Conservation (phyloP, 2,113 vertebrate species). For the Nicator chloris region DNA sequence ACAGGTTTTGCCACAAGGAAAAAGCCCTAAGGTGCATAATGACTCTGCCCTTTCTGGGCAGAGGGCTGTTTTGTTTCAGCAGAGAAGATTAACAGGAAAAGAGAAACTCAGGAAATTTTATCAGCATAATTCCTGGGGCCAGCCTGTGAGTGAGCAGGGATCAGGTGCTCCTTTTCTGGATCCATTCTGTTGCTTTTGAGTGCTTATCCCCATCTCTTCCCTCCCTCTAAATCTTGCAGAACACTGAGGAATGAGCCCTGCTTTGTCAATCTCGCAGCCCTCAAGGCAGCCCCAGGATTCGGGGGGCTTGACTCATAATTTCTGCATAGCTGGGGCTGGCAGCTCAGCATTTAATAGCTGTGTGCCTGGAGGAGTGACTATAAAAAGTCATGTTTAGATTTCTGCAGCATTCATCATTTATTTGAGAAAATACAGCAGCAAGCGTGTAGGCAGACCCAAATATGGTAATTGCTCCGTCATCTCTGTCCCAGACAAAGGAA, state of each 20-base stretch:
- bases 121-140: not conserved
- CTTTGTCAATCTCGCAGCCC: not conserved
- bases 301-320: not conserved
- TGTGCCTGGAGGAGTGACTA: not conserved
- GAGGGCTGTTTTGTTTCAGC: not conserved
- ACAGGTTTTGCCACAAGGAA: not conserved
- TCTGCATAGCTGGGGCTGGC: not conserved
- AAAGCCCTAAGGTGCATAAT: not conserved
- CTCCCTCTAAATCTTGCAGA: accelerated
- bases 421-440: not conserved
- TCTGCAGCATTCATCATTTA: not conserved
- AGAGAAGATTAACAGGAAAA: not conserved
- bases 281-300: not conserved
- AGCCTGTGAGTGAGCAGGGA: not conserved
- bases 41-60: not conserved
- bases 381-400: conserved; percentile 51
- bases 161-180: not conserved
- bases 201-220: too few species aligned
- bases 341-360: not conserved
- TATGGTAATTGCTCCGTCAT: not conserved
- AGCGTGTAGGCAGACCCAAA: conserved; percentile 1
- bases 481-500: not conserved
- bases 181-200: not conserved
- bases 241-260: not conserved
- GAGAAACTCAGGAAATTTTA: not conserved